Conservation (phyloP, 2,888 invertebrate genomes). For the Drosophila infuscata region DNA sequence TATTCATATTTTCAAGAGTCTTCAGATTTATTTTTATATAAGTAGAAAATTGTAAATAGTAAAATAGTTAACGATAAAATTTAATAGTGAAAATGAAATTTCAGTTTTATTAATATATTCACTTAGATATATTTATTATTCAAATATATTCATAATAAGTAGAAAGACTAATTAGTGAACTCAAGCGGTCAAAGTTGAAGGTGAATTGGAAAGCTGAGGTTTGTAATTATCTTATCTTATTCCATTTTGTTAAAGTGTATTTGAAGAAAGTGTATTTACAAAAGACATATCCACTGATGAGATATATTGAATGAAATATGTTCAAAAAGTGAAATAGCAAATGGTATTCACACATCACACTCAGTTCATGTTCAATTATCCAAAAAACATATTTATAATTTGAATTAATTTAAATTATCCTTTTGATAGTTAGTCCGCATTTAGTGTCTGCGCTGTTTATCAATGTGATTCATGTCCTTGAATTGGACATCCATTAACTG, state of each 20-base stretch:
- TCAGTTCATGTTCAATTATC: not conserved
- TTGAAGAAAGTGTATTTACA: not conserved
- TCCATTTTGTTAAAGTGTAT: too few species aligned
- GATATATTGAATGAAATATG: not conserved
- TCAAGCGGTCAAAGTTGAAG: too few species aligned
- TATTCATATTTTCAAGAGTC: not conserved
- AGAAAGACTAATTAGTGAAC: not conserved
- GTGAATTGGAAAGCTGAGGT: too few species aligned
- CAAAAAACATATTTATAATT: conserved; percentile 1
- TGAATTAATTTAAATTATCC: not conserved
- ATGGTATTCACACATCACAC: not conserved
- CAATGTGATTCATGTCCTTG: not conserved
- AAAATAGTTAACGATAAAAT: not conserved
- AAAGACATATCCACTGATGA: not conserved
- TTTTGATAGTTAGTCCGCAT: not conserved
- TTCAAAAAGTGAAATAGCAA: not conserved
- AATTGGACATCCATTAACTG: conserved; percentile 31
- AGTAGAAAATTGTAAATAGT: not conserved
- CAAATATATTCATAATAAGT: not conserved
- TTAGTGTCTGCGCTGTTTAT: not conserved
- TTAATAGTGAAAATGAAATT: not conserved
- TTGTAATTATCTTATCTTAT: too few species aligned
- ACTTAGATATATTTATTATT: not conserved
- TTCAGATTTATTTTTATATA: not conserved
- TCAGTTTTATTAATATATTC: not conserved